Evolutionary conservation across 2,888 invertebrate genomes (phyloP), one percentile per base, ranked within the genome.

Genomic region (Cremastinae sp.): DNA sequence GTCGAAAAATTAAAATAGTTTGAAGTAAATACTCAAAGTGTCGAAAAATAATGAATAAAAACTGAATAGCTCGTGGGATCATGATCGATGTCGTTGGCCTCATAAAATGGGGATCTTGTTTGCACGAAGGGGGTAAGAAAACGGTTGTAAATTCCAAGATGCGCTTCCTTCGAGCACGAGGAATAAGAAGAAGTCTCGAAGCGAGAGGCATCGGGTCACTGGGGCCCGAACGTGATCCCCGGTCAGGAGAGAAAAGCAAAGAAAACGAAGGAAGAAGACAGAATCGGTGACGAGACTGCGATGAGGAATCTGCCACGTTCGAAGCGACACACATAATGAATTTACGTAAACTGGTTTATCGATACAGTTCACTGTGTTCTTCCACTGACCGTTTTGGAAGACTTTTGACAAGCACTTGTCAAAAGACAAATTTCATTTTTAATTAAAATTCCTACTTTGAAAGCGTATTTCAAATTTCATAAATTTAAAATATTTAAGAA

Each of bases 201-300:
- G 12, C 20, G 37, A 41, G 53, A 49, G 61, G 16, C 72, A 80
- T 74, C 74, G 77, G 80, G 80, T 80, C 80, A 80, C 74, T 80
- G 71, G 77, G 79, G 65, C 71, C 77, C 64, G 71, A 74, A 74
- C 72, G 73, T 77, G 77, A 51, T 68, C 37, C 45, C 58, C 41
- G 49, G 47, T n/a, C n/a, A 20, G 12, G 37, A 68, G 28, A 58
- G 56, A 58, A 47, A 56, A 20, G 20, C 16, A 20, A 3, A 22
- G 18, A 49, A 10, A 22, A n/a, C n/a, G 51, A 51, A 22, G 5
- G 22, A 51, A n/a, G n/a, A 10, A 22, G 22, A 51, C 22, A 53
- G 22, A 28, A 35, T 37, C 22, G 35, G 61, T 53, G 64, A 71
- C 28, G 62, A 41, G 43, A 45, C 51, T 56, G 55, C 47, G 59